Evolutionary conservation across 2,888 invertebrate genomes (phyloP).

Genomic region (Mimumesa dahlbomi): DNA sequence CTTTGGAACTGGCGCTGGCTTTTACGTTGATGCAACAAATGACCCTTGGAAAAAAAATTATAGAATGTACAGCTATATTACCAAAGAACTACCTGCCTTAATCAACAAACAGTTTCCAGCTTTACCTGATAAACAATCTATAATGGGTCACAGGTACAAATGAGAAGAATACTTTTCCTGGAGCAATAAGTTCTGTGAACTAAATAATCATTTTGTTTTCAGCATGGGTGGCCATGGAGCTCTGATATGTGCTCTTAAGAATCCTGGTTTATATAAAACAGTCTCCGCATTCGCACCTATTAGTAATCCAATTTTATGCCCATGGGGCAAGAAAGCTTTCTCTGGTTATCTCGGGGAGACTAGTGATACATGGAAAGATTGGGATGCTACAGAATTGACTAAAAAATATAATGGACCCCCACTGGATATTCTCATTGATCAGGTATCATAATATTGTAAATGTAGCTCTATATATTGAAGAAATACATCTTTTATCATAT

Average conservation of each 20-base stretch:
- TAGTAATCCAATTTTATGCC: constrained; percentile 90
- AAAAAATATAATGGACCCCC: constrained; percentile 91
- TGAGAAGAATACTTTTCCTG: constrained; percentile 3
- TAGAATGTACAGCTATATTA: constrained; percentile 97
- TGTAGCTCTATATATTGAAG: not conserved
- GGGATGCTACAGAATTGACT: constrained; percentile 94
- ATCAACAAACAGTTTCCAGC: constrained; percentile 89
- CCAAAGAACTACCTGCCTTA: constrained; percentile 89
- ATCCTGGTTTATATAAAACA: constrained; percentile 92
- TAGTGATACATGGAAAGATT: constrained; percentile 85
- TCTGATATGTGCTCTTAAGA: constrained; percentile 92
- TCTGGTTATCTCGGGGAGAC: constrained; percentile 89
- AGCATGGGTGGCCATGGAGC: constrained; percentile 99
- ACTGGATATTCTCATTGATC: constrained; percentile 92
- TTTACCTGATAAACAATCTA: constrained; percentile 84
- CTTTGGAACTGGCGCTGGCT: constrained; percentile 97
- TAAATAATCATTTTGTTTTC: constrained; percentile 68
- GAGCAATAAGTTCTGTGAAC: not conserved
- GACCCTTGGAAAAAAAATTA: constrained; percentile 97
- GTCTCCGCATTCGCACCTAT: constrained; percentile 98
- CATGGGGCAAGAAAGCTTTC: constrained; percentile 95
- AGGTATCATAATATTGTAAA: constrained; percentile 82
- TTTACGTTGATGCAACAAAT: constrained; percentile 95
- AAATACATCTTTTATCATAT: constrained; percentile 16
- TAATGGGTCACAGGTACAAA: constrained; percentile 89